Conservation (phyloP, 2,888 invertebrate species). For the Pollenia angustigena region DNA sequence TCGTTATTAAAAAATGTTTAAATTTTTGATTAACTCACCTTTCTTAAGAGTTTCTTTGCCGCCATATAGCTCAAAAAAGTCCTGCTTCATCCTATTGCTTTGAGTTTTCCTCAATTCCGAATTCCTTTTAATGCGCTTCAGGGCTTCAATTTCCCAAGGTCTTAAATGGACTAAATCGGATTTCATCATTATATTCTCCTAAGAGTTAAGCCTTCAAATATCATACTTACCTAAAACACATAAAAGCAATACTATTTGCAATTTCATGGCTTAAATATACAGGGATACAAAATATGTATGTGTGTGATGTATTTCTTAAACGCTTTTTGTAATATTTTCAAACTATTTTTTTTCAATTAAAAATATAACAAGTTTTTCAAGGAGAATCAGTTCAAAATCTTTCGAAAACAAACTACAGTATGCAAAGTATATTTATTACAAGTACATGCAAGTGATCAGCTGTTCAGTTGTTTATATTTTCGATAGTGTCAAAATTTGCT, state of each 20-base stretch:
- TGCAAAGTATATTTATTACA: no score
- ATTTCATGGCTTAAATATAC: constrained; percentile 17
- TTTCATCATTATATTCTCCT: not conserved
- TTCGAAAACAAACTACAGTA: no score
- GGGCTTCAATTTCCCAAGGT: not conserved
- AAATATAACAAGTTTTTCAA: constrained; percentile 15
- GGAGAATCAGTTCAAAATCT: not conserved
- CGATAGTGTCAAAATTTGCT: no score
- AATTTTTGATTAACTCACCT: not conserved
- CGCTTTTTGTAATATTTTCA: not conserved
- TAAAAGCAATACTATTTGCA: constrained; percentile 5
- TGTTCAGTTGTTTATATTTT: no score
- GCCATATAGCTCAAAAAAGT: constrained; percentile 27
- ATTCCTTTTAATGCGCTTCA: constrained; percentile 48
- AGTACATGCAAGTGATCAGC: no score
- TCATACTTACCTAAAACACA: constrained; percentile 35
- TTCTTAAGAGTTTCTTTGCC: not conserved
- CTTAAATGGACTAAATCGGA: not conserved
- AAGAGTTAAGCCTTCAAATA: not conserved
- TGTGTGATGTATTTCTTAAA: not conserved
- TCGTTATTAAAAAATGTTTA: not conserved
- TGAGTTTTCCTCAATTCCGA: not conserved
- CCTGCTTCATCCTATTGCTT: constrained; percentile 4
- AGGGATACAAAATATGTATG: not conserved
- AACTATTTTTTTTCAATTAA: not conserved